These are phyloP conservation scores for Noctua janthe DNA, from an alignment of 2,888 invertebrate genomes.

Conservation along the genomic window DNA sequence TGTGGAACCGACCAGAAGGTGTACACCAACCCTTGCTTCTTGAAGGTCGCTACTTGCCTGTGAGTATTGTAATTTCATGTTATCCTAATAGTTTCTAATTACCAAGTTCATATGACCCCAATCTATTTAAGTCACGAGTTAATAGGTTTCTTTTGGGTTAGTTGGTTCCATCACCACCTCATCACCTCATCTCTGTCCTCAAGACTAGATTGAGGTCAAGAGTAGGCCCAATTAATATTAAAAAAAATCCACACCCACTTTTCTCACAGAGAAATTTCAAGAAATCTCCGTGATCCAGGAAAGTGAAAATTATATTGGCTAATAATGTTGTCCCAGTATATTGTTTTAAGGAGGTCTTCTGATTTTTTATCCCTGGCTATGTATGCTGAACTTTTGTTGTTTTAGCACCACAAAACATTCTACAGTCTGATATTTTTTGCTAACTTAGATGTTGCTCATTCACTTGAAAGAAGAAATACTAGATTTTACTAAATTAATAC, in stretches of 20 bases:
- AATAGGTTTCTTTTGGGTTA: no score
- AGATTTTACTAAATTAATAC: background rate
- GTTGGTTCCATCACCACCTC: no score
- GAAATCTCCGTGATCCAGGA: background rate
- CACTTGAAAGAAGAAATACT: background rate
- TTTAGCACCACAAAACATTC: background rate
- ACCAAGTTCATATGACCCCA: no score
- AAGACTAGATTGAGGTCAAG: no score
- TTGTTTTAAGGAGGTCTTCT: background rate
- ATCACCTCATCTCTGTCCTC: no score
- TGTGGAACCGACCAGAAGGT: constrained; percentile 97
- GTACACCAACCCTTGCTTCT: constrained; percentile 95
- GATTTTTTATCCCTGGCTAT: background rate
- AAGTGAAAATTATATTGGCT: background rate
- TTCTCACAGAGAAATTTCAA: background rate
- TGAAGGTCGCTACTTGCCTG: constrained; percentile 96
- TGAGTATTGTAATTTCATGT: constrained; percentile 86
- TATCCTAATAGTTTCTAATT: constrained; percentile 4
- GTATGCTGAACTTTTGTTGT: background rate
- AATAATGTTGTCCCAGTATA: background rate
- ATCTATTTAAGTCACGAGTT: no score
- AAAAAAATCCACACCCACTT: no score
- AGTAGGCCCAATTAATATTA: no score
- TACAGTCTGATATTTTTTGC: background rate
- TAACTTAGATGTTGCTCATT: background rate